Evolutionary conservation across 2,113 vertebrate genomes (phyloP).

Genomic region (Strix aluco): DNA sequence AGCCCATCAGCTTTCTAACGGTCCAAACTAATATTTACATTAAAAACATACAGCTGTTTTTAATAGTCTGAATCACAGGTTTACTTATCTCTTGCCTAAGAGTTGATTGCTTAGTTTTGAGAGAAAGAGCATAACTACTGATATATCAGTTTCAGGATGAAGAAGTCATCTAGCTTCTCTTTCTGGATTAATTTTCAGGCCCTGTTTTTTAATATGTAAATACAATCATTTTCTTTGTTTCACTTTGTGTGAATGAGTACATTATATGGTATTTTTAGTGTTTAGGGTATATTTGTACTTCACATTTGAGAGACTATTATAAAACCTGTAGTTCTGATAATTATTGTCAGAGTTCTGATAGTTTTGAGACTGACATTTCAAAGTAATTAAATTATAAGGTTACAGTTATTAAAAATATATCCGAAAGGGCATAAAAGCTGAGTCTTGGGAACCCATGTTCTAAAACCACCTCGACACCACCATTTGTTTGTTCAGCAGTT

Average conservation of each 20-base stretch:
- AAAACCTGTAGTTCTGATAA: not conserved
- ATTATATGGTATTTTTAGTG: not conserved
- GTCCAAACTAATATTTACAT: not conserved
- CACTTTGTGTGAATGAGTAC: not conserved
- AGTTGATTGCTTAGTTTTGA: not conserved
- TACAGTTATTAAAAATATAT: constrained; percentile 20
- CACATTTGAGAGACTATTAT: not conserved
- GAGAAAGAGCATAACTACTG: not conserved
- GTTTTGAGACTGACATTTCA: not conserved
- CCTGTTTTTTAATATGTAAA: not conserved
- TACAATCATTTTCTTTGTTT: not conserved
- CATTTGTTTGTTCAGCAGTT: constrained; percentile 42
- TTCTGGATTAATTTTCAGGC: not conserved
- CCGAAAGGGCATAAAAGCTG: not conserved
- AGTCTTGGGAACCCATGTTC: not conserved
- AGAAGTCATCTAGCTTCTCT: not conserved
- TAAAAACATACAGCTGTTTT: not conserved
- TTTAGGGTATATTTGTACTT: not conserved
- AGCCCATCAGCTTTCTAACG: not conserved
- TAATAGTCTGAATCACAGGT: not conserved
- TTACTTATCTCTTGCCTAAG: not conserved
- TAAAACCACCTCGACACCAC: not conserved
- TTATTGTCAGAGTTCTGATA: not conserved
- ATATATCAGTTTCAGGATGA: not conserved
- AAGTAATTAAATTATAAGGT: constrained; percentile 27